Evolutionary conservation across 2,797 vertebrate genomes (phyloP).

Genomic region (Ctenosaura bakeri): DNA sequence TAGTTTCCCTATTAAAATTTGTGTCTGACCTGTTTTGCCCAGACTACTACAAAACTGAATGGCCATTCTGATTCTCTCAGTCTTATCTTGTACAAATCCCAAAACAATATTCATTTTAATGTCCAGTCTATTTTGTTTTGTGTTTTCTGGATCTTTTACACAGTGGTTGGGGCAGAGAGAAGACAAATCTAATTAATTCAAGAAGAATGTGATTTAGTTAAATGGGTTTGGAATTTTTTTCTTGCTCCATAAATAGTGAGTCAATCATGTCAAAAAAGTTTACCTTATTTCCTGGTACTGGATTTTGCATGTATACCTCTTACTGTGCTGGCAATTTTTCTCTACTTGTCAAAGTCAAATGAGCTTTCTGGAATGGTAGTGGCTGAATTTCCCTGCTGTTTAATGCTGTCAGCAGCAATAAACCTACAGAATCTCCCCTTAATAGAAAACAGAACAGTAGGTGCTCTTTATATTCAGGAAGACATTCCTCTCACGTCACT

Average conservation of each 20-base stretch:
- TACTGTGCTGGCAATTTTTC: constrained; percentile 49
- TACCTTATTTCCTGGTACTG: constrained; percentile 27
- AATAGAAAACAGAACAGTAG: constrained; percentile 49
- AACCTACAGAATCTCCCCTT: constrained; percentile 37
- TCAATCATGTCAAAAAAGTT: constrained; percentile 48
- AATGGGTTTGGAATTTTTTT: neutral
- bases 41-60: neutral
- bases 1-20: neutral
- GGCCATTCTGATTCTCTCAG: neutral
- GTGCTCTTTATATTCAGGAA: neutral
- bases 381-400: constrained; percentile 56
- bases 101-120: no score
- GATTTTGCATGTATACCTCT: constrained; percentile 52
- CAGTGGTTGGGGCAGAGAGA: neutral
- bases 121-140: no score
- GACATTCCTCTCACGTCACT: constrained; percentile 19
- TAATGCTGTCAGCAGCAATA: constrained; percentile 50
- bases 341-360: constrained; percentile 68
- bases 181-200: neutral
- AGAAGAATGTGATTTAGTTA: neutral
- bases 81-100: neutral
- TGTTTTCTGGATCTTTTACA: neutral
- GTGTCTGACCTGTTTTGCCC: neutral
- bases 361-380: constrained; percentile 43
- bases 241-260: constrained; percentile 13